These are phyloP conservation scores for Halictus rubicundus DNA, from an alignment of 1,140 invertebrate species.

Conservation along the genomic window DNA sequence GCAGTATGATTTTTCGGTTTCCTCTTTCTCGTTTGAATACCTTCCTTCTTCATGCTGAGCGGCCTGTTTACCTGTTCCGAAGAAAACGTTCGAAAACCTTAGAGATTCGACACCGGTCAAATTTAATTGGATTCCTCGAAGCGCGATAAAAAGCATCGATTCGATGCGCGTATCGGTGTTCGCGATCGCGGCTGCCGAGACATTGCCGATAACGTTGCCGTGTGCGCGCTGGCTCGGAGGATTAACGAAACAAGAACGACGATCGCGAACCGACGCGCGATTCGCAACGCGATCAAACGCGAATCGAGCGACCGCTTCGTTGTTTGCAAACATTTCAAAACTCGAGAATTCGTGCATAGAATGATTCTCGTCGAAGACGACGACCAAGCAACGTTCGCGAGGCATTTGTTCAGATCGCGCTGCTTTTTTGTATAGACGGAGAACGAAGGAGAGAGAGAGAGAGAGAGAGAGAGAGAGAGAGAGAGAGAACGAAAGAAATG, in stretches of 20 bases:
- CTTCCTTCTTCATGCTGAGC: constrained; percentile 97
- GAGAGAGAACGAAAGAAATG: too few relatives aligned
- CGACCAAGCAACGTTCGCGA: too few relatives aligned
- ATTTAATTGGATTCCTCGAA: background rate
- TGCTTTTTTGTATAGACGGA: too few relatives aligned
- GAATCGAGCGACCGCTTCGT: too few relatives aligned
- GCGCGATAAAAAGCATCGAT: constrained; percentile 1
- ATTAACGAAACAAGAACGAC: background rate
- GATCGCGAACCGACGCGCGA: too few relatives aligned
- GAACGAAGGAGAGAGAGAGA: too few relatives aligned
- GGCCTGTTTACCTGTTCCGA: constrained; percentile 89
- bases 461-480: too few relatives aligned
- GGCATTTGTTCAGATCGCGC: too few relatives aligned
- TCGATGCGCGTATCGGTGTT: background rate
- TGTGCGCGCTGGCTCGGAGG: background rate
- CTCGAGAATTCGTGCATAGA: too few relatives aligned
- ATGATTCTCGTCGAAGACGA: too few relatives aligned
- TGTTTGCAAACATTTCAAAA: too few relatives aligned
- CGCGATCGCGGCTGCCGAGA: background rate
- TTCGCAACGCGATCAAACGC: too few relatives aligned
- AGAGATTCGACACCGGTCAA: background rate
- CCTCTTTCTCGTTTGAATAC: constrained; percentile 95
- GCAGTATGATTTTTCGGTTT: constrained; percentile 87
- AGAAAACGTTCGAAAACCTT: background rate
- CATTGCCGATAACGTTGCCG: background rate